Evolutionary conservation across 2,113 vertebrate genomes (phyloP).

Genomic region (Propithecus coquereli): DNA sequence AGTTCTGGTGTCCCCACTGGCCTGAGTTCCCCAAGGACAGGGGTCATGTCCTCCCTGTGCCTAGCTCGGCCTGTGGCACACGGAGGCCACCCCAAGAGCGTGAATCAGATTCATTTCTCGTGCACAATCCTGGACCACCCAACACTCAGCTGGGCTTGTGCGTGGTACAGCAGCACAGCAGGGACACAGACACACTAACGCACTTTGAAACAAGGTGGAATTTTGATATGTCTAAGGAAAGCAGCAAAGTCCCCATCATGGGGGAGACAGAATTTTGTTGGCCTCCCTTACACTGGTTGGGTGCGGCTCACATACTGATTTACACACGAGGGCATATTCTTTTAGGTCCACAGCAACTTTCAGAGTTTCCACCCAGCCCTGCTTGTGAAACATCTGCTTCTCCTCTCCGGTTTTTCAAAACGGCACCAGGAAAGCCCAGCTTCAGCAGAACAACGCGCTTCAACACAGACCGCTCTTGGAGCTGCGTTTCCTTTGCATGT

Average conservation of each 20-base stretch:
- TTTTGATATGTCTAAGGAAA: background rate
- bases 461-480: background rate
- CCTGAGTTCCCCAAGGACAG: background rate
- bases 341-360: background rate
- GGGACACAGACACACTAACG: background rate
- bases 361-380: background rate
- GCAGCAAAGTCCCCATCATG: background rate
- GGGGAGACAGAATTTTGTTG: background rate
- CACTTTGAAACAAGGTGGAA: background rate
- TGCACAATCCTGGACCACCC: background rate
- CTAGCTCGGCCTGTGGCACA: background rate
- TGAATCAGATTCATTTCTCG: background rate
- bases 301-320: background rate
- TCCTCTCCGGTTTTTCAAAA: background rate
- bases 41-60: fast-evolving
- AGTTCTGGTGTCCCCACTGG: too few relatives aligned
- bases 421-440: background rate
- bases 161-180: background rate
- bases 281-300: background rate
- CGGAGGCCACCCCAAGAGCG: background rate
- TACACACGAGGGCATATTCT: background rate
- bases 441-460: background rate
- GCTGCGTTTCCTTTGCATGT: background rate
- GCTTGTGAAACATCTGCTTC: background rate
- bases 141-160: background rate